Evolutionary conservation across 2,797 vertebrate genomes (phyloP).

Genomic region (Premnoplex brunnescens): DNA sequence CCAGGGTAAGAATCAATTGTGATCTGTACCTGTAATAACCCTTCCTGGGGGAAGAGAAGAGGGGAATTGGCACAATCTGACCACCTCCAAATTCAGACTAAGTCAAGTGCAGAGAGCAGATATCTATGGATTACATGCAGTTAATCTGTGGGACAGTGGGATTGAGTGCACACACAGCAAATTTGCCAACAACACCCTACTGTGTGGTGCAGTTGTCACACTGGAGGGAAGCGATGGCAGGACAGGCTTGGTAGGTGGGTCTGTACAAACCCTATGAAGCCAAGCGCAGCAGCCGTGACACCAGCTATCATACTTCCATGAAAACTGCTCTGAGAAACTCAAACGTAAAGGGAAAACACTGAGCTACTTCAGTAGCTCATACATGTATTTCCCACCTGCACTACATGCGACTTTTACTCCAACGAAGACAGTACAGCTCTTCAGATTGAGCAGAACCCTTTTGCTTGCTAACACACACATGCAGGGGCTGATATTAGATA

Average conservation of each 20-base stretch:
- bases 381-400: background rate
- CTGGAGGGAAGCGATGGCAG: background rate
- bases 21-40: background rate
- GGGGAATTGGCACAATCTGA: fast-evolving
- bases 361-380: background rate
- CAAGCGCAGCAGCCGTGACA: background rate
- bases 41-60: background rate
- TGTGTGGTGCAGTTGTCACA: fast-evolving
- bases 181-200: fast-evolving
- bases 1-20: background rate
- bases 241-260: background rate
- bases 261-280: background rate
- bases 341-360: background rate
- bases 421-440: background rate
- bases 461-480: background rate
- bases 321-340: background rate
- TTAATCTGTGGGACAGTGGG: background rate
- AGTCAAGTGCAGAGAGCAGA: background rate
- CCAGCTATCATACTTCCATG: background rate
- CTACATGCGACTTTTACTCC: background rate
- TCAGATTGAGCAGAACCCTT: background rate
- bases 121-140: background rate
- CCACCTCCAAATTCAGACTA: background rate
- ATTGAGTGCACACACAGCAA: background rate
- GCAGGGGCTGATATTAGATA: background rate